These are phyloP conservation scores for Podarcis cretensis DNA, from an alignment of 2,113 vertebrate species.

Conservation along the genomic window DNA sequence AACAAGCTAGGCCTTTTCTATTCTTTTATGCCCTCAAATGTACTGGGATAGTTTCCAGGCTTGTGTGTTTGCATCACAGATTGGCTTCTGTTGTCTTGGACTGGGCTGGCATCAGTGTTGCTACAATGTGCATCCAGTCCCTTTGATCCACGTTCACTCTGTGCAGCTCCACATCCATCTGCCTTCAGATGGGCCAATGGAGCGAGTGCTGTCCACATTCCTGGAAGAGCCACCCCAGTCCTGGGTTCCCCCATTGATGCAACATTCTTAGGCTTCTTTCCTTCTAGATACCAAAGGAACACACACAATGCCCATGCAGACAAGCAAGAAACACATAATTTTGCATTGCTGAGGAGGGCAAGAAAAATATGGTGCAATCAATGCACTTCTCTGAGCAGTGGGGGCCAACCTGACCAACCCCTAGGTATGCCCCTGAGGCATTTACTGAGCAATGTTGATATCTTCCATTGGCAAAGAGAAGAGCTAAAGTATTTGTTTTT, in stretches of 20 bases:
- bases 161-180: neutral
- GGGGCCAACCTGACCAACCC: no score
- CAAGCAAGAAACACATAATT: neutral
- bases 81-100: neutral
- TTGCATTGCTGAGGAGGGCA: neutral
- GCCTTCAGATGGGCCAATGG: neutral
- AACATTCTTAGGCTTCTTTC: neutral
- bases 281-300: neutral
- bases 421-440: no score
- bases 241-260: neutral
- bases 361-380: neutral
- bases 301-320: neutral
- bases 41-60: neutral
- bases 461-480: no score
- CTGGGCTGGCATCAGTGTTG: neutral
- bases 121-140: neutral
- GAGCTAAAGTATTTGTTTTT: no score
- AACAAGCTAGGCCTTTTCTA: neutral
- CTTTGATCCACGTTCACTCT: neutral
- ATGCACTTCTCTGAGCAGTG: neutral
- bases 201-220: no score
- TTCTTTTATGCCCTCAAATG: neutral
- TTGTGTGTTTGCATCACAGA: neutral
- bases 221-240: neutral
- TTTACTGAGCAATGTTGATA: no score